Percentiles rank a stretch among this genome's conserved stretches.
Evolutionary conservation across 2,797 vertebrate species (phyloP).

Genomic region (Pempheris klunzingeri): DNA sequence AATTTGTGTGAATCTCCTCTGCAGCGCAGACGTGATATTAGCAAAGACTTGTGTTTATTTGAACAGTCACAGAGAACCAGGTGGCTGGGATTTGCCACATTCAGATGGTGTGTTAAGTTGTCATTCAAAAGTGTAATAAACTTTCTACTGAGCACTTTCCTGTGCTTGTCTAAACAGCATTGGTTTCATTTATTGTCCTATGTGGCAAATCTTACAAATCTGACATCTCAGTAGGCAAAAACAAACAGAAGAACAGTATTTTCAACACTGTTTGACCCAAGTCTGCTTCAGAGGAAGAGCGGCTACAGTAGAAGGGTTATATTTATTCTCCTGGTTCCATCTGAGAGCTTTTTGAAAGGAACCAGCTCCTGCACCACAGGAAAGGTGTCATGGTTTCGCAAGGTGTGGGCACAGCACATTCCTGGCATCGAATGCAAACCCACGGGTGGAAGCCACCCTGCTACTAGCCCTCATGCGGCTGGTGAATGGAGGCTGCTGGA

Average conservation of each 20-base stretch:
- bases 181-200: conserved; percentile 50
- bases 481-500: conserved; percentile 64
- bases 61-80: conserved; percentile 40
- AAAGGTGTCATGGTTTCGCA: conserved; percentile 83
- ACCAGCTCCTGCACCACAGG: conserved; percentile 77
- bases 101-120: conserved; percentile 55
- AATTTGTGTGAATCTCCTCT: conserved; percentile 32
- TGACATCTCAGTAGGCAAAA: conserved; percentile 55
- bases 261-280: conserved; percentile 66
- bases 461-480: conserved; percentile 63
- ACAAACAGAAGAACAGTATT: conserved; percentile 65
- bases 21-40: conserved; percentile 45
- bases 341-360: conserved; percentile 69
- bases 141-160: conserved; percentile 54
- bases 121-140: conserved; percentile 60
- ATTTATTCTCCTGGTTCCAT: conserved; percentile 75
- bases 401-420: conserved; percentile 82
- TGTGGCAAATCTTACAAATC: conserved; percentile 59
- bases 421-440: conserved; percentile 65
- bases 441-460: conserved; percentile 77
- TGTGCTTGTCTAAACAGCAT: conserved; percentile 55
- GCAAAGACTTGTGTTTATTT: conserved; percentile 53
- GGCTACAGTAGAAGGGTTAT: conserved; percentile 69
- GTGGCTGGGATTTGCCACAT: conserved; percentile 64
- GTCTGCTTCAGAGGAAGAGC: conserved; percentile 70